Conservation (phyloP, 2,888 invertebrate species). For the Melanchra persicariae region DNA sequence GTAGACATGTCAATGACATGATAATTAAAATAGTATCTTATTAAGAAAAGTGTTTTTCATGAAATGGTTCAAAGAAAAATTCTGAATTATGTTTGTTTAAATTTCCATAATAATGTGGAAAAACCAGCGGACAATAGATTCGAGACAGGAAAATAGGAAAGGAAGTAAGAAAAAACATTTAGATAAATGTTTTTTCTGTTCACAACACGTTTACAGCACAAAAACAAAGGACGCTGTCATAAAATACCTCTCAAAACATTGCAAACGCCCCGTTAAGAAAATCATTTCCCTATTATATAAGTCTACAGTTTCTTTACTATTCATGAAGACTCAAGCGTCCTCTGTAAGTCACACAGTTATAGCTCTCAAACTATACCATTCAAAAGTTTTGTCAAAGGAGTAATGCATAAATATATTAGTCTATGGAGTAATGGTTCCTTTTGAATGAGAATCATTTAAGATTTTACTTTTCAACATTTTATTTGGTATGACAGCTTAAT, state of each 20-base stretch:
- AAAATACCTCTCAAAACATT: no score
- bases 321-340: slow-evolving; percentile 12
- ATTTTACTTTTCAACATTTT: slow-evolving; percentile 22
- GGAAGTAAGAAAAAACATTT: no score
- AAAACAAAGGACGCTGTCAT: no score
- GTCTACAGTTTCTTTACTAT: slow-evolving; percentile 15
- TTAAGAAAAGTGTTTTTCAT: no score
- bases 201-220: no score
- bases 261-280: background rate
- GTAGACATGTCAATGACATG: slow-evolving; percentile 7
- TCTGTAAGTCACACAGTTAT: slow-evolving; percentile 15
- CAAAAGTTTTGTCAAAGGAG: slow-evolving; percentile 39
- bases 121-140: background rate
- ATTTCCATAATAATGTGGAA: background rate
- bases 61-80: no score
- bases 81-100: background rate
- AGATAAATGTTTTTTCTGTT: no score
- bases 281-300: slow-evolving; percentile 8
- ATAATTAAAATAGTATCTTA: background rate
- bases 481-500: background rate
- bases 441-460: slow-evolving; percentile 33
- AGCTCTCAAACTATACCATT: slow-evolving; percentile 46
- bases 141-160: background rate
- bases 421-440: no score
- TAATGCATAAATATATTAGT: no score